These are phyloP conservation scores for Leptonema lineaticorne DNA, from an alignment of 1,140 invertebrate species.

Conservation along the genomic window DNA sequence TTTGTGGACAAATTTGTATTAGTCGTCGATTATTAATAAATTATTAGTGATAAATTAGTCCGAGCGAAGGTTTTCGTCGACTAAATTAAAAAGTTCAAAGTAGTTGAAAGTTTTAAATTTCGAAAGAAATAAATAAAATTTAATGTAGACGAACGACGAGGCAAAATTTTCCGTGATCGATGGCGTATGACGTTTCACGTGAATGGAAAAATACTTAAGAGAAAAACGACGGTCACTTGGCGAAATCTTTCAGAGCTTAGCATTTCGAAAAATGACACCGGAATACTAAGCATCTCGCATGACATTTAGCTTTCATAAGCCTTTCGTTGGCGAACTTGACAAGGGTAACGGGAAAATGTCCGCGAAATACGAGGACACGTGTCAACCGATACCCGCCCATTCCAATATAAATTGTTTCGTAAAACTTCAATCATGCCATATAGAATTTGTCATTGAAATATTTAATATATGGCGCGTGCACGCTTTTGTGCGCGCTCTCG, in stretches of 20 bases:
- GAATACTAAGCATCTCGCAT: conserved; percentile 22
- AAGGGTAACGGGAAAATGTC: conserved; percentile 13
- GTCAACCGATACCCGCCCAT: no score
- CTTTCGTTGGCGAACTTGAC: conserved; percentile 15
- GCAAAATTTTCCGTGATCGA: no score
- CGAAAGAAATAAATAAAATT: no score
- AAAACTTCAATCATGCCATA: not conserved
- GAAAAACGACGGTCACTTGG: not conserved
- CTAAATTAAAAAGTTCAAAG: no score
- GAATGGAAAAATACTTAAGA: no score
- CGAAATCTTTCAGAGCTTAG: conserved; percentile 3
- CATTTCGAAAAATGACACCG: conserved; percentile 3
- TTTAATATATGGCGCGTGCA: not conserved
- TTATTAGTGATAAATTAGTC: no score
- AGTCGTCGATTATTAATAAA: no score
- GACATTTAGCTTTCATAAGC: conserved; percentile 26
- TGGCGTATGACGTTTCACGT: no score
- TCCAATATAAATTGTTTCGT: conserved; percentile 26
- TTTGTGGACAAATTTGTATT: no score
- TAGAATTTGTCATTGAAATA: conserved; percentile 5
- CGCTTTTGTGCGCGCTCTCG: not conserved
- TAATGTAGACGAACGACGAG: no score
- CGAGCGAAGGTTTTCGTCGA: no score
- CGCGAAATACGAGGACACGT: conserved; percentile 18
- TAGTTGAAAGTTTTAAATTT: no score